These are phyloP conservation scores for Nerophis lumbriciformis DNA, from an alignment of 2,113 vertebrate genomes.

Conservation along the genomic window DNA sequence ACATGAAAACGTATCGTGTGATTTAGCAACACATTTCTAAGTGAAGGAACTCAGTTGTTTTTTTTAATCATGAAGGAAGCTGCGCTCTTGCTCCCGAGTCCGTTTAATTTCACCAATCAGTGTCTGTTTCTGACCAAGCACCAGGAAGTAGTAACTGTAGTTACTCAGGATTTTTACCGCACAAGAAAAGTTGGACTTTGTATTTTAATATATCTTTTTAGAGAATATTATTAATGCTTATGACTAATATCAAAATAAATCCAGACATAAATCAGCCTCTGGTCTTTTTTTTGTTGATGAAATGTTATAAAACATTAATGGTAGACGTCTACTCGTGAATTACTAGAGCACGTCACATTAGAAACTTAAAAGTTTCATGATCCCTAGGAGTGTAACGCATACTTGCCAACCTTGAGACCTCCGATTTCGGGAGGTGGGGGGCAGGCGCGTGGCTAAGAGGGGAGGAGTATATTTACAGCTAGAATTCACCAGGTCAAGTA, in stretches of 20 bases:
- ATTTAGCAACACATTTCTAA: not conserved
- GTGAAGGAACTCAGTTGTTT: not conserved
- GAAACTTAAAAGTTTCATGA: no score
- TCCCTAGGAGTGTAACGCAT: no score
- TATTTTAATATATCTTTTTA: conserved; percentile 11
- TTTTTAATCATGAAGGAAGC: not conserved
- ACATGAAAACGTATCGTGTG: no score
- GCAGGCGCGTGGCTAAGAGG: no score
- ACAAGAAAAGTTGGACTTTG: not conserved
- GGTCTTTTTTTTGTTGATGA: not conserved
- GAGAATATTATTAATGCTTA: not conserved
- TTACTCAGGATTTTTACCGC: conserved; percentile 2
- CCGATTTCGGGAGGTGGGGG: no score
- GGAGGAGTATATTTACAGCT: no score
- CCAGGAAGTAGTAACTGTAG: not conserved
- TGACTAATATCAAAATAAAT: conserved; percentile 36
- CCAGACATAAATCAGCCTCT: conserved; percentile 23
- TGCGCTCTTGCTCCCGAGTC: not conserved
- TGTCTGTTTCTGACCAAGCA: not conserved
- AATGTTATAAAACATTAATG: not conserved
- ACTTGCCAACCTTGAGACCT: no score
- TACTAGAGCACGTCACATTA: no score
- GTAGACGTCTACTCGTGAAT: no score
- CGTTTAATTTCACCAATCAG: conserved; percentile 1
- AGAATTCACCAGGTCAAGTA: no score